Evolutionary conservation across 1,140 invertebrate genomes (phyloP).

Genomic region (Brachionus asplanchnoidis): DNA sequence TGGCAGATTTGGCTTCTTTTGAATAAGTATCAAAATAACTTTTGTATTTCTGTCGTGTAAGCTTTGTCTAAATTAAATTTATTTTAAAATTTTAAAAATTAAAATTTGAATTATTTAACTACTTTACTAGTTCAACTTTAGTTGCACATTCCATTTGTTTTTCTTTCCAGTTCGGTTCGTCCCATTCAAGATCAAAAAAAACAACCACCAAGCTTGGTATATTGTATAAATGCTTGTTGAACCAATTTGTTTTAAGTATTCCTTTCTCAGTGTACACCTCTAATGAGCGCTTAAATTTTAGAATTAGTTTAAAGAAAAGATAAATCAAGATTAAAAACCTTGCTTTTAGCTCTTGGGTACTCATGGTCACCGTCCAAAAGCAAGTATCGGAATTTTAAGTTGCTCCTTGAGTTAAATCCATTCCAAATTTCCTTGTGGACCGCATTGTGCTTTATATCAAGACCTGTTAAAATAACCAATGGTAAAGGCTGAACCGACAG

Average conservation of each 20-base stretch:
- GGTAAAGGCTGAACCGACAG: constrained; percentile 73
- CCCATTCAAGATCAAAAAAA: constrained; percentile 96
- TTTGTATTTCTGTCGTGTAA: constrained; percentile 76
- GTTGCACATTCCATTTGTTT: constrained; percentile 86
- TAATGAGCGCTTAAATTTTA: background rate
- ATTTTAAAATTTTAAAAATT: background rate
- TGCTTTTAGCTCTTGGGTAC: constrained; percentile 82
- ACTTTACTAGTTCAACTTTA: constrained; percentile 79
- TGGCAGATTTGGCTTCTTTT: constrained; percentile 67
- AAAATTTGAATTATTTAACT: constrained; percentile 30
- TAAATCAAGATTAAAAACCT: constrained; percentile 59
- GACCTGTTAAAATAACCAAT: constrained; percentile 74
- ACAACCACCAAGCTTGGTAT: constrained; percentile 86
- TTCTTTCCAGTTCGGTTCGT: constrained; percentile 83
- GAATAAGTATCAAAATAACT: constrained; percentile 80
- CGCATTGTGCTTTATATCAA: constrained; percentile 76
- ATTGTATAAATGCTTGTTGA: constrained; percentile 81
- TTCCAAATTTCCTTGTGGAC: constrained; percentile 86
- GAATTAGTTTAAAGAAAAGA: background rate
- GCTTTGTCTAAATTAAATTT: constrained; percentile 56
- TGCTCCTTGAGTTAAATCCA: constrained; percentile 73
- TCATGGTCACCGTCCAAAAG: constrained; percentile 68
- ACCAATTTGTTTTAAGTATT: constrained; percentile 89
- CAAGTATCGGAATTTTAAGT: constrained; percentile 74
- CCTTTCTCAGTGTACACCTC: constrained; percentile 66